Evolutionary conservation across 1,140 invertebrate species (phyloP).

Genomic region (Oscheius sp.): DNA sequence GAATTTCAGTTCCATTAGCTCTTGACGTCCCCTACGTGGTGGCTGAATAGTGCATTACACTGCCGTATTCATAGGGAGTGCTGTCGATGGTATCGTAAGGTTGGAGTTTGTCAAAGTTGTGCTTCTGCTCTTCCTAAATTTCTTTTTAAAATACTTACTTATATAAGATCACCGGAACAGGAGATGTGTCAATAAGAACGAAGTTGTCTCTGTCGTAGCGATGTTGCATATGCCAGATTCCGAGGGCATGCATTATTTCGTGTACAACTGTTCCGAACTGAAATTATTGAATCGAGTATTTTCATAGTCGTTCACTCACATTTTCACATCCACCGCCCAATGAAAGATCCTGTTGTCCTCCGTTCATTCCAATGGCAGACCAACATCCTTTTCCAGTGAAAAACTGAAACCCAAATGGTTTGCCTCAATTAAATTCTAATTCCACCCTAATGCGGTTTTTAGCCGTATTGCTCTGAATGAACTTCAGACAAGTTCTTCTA

Average conservation of each 20-base stretch:
- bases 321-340: not conserved
- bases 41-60: not conserved
- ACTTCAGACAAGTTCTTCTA: not conserved
- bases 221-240: not conserved
- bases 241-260: slow-evolving; percentile 4
- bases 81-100: not conserved
- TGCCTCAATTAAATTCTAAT: not conserved
- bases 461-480: not conserved
- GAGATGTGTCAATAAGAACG: not conserved
- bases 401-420: not conserved
- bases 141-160: not conserved
- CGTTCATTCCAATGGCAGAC: not conserved
- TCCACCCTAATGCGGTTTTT: not conserved
- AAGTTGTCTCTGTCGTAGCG: not conserved
- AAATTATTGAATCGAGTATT: not conserved
- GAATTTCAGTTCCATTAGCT: not conserved
- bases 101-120: not conserved
- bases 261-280: slow-evolving; percentile 1
- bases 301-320: not conserved
- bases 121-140: not conserved
- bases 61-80: not conserved
- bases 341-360: not conserved
- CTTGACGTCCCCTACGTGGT: not conserved
- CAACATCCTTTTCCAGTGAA: not conserved
- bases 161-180: not conserved